Evolutionary conservation across 1,140 invertebrate species (phyloP), one percentile per base, ranked within the genome.

Genomic region (Rhopalosiphum maidis): DNA sequence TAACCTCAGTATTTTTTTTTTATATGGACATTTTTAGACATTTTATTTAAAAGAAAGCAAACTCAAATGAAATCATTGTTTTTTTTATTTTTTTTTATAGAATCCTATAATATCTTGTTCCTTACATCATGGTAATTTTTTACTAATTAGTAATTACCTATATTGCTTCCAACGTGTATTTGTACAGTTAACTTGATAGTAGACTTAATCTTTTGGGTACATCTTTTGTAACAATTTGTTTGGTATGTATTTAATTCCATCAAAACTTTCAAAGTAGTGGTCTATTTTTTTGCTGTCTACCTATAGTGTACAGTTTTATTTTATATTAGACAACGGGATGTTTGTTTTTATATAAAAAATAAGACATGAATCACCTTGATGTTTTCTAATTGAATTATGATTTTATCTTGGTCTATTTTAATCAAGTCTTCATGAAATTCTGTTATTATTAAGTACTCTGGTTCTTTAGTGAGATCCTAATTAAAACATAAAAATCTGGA

Each of bases 1-100:
- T 85, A 85, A 85, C 91, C n/a, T 51, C 82, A 93, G 51, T 85
- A 55, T 55, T 86, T 85, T 93, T 85, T 92, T 86, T 86, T 93
- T 85, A 54, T 54, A 83, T 21, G 35, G 41, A 93, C 82, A 86
- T 93, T 93, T 93, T 85, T 93, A 93, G 91, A 85, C 22, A 85
- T 51, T 85, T 85, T 86, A 85, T 54, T 85, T 85, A 93, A 54
- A 93, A 91, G 35, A 93, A 91, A 51, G 46, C 48, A 85, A 51
- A 37, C 8, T 22, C 91, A 85, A 85, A 25, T 21, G 1, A 85
- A 86, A 54, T 25, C 21, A 35, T 41, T 35, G 11, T 51, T 51
- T 93, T 93, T 41, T 86, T 37, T 46, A 46, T 46, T 46, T 46
- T 9, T 46, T 46, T 85, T 25, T 82, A 37, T 9, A 48, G 82